Percentiles rank a stretch among this genome's conserved stretches.
Evolutionary conservation across 2,888 invertebrate genomes (phyloP).

Genomic region (Nesidiocoris tenuis): DNA sequence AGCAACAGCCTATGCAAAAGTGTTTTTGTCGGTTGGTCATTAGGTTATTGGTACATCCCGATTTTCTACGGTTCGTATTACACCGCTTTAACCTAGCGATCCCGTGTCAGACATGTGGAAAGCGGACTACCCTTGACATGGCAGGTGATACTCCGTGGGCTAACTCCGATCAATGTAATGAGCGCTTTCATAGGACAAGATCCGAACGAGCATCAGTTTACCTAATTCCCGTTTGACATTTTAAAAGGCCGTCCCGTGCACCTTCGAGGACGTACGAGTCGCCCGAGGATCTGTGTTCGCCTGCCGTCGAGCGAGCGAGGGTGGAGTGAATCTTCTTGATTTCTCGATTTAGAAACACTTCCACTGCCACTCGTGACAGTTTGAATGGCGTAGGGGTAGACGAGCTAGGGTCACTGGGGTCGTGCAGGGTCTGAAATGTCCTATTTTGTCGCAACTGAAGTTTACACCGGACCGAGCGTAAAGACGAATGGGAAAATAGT

Average conservation of each 20-base stretch:
- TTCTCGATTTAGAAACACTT: constrained; percentile 23
- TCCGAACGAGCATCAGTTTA: not conserved
- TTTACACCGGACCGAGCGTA: too few species aligned
- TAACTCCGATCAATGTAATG: not conserved
- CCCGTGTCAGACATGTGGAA: not conserved
- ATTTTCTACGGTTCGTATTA: too few species aligned
- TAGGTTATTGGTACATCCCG: too few species aligned
- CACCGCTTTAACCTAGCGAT: too few species aligned
- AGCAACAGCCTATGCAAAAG: too few species aligned
- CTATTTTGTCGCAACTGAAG: not conserved
- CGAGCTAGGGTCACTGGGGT: constrained; percentile 4
- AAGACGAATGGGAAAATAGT: too few species aligned
- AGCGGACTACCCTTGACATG: not conserved
- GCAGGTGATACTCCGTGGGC: not conserved
- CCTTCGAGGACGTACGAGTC: not conserved
- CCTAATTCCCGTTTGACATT: constrained; percentile 29
- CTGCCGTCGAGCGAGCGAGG: constrained; percentile 1
- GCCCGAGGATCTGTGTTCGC: not conserved
- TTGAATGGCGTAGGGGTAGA: constrained; percentile 1
- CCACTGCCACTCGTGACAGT: constrained; percentile 4
- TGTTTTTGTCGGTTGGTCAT: too few species aligned
- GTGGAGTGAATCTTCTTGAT: constrained; percentile 2
- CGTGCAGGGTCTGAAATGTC: not conserved
- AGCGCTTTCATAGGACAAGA: not conserved
- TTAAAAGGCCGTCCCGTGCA: constrained; percentile 7